phyloP scores from a whole-genome alignment of 1,140 invertebrate genomes.

The Zaprionus capensis region DNA sequence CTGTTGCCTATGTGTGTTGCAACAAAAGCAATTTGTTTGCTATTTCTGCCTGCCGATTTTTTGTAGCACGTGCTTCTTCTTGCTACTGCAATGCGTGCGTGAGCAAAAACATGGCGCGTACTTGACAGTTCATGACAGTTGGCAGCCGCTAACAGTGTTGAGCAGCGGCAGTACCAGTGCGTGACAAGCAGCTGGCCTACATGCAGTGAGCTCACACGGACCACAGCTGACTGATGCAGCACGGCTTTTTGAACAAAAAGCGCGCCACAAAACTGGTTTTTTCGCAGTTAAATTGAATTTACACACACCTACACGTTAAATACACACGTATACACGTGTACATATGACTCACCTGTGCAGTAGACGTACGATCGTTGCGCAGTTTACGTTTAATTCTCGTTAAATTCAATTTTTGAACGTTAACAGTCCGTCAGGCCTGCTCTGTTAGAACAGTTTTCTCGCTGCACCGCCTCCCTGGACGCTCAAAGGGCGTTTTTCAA shows the following conservation, averaged over 20 bases:
- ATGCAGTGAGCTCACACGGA: not conserved
- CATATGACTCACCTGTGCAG: not conserved
- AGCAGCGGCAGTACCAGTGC: constrained; percentile 21
- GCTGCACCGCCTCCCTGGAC: too few relatives aligned
- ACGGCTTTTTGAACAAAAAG: not conserved
- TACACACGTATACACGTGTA: too few relatives aligned
- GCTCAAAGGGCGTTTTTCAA: too few relatives aligned
- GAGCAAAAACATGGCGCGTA: constrained; percentile 55
- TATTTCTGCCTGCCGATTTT: constrained; percentile 16
- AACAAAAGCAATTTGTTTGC: constrained; percentile 49
- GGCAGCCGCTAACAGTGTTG: constrained; percentile 31
- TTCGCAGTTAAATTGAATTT: too few relatives aligned
- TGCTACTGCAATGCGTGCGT: constrained; percentile 48
- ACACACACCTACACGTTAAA: too few relatives aligned
- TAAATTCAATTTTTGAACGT: constrained; percentile 1
- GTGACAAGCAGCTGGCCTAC: not conserved
- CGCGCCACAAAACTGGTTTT: not conserved
- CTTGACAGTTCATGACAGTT: constrained; percentile 50
- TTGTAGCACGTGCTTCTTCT: constrained; percentile 44
- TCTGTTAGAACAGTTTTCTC: too few relatives aligned
- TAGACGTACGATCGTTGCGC: not conserved
- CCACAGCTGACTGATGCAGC: constrained; percentile 8
- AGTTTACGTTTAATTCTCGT: not conserved
- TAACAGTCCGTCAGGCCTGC: not conserved
- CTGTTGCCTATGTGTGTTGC: constrained; percentile 6